Evolutionary conservation across 2,888 invertebrate species (phyloP), one percentile per base, ranked within the genome.

Genomic region (Toxonevra muliebris): DNA sequence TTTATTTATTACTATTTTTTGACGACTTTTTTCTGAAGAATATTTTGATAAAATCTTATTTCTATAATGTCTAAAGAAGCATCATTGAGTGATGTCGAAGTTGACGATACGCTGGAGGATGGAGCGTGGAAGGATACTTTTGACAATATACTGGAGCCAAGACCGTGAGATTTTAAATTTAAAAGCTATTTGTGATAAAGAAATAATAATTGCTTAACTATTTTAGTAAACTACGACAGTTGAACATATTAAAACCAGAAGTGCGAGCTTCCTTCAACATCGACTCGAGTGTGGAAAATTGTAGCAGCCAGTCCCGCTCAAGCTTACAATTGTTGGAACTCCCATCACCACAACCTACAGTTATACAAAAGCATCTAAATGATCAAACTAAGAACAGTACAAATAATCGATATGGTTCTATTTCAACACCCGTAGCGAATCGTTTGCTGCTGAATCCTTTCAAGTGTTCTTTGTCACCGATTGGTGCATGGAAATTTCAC

Each of bases 101-200:
- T 73, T 61, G 76, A 83, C 2, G 61, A 76, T 13, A 78, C 81
- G 1, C 66, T 81, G 7, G 76, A 79, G 19, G 79, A 81, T 55
- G 79, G 78, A 42, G 77, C 73, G 10, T 84, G 82, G 83, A 79
- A 79, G 54, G 84, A 83, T 69, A 80, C 84, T 0, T 83, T 83
- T 66, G 83, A 83, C 61, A 77, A 75, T 50, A 65, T 84, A 42
- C 61, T 83, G 13, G 80, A 78, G 13, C 71, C 72, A n/a, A 71
- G 74, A 61, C 75, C 79, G 84, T 83, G 73, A 73, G 79, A 70
- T 40, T 59, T 15, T 12, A 1, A 42, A n/a, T 17, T 2, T 8
- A 7, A 52, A 42, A 41, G 12, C 30, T 53, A 42, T 53, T 11
- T n/a, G 17, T 40, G 9, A 12, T 9, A n/a, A 30, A 60, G 3